Conservation (phyloP, 2,888 invertebrate genomes). For the Acleris laterana region DNA sequence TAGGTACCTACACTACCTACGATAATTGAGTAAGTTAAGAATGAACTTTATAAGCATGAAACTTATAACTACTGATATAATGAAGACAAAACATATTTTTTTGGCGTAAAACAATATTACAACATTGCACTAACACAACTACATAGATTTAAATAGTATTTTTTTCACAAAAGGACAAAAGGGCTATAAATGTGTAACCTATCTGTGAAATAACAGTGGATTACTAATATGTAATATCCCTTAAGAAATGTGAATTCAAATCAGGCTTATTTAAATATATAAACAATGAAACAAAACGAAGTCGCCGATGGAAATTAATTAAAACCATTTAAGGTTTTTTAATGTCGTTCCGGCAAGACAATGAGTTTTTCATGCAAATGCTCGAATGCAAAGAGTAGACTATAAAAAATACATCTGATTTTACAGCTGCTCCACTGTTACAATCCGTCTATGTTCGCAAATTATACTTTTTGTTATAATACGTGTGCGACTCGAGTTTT, state of each 20-base stretch:
- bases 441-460: constrained; percentile 22
- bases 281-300: constrained; percentile 40
- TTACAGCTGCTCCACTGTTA: constrained; percentile 24
- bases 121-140: no score
- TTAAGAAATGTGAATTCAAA: constrained; percentile 38
- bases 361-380: constrained; percentile 66
- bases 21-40: no score
- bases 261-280: constrained; percentile 40
- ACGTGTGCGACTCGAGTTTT: constrained; percentile 11
- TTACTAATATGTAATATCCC: constrained; percentile 11
- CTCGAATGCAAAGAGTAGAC: constrained; percentile 43
- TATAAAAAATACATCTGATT: constrained; percentile 42
- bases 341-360: constrained; percentile 46
- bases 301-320: constrained; percentile 46
- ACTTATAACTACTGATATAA: no score
- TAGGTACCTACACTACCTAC: no score
- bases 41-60: no score
- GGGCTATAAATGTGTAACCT: no score
- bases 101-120: no score
- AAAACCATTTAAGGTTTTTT: constrained; percentile 45
- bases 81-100: no score
- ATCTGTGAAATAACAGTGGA: no score
- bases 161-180: no score
- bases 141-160: no score
- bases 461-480: constrained; percentile 11